These are phyloP conservation scores for Sapayoa aenigma DNA, from an alignment of 2,113 vertebrate species.

Conservation along the genomic window DNA sequence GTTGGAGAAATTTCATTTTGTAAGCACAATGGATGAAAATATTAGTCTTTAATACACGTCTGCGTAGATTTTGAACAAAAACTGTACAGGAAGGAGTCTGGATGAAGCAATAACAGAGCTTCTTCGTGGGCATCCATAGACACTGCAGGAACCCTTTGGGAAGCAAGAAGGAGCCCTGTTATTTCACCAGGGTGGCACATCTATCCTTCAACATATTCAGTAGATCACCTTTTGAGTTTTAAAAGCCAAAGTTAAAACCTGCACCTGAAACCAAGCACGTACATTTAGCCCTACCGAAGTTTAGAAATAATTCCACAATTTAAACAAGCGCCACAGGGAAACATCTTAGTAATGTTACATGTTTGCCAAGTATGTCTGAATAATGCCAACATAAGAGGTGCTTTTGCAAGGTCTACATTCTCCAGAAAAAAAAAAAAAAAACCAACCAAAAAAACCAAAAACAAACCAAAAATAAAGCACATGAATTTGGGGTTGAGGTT, in stretches of 20 bases:
- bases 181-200: neutral
- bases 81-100: neutral
- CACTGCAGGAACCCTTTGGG: neutral
- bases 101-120: neutral
- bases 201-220: neutral
- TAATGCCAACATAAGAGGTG: slow-evolving; percentile 89
- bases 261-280: slow-evolving; percentile 29
- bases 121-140: neutral
- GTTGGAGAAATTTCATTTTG: neutral
- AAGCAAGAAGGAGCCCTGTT: neutral
- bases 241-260: neutral
- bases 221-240: neutral
- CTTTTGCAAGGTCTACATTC: slow-evolving; percentile 80
- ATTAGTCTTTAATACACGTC: neutral
- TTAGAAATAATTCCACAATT: slow-evolving; percentile 70
- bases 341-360: slow-evolving; percentile 82
- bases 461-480: slow-evolving; percentile 77
- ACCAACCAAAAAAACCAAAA: slow-evolving; percentile 64
- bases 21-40: neutral
- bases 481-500: slow-evolving; percentile 86
- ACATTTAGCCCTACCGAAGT: slow-evolving; percentile 48
- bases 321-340: slow-evolving; percentile 72
- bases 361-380: slow-evolving; percentile 95
- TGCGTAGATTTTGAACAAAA: neutral
- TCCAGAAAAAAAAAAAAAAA: slow-evolving; percentile 70